phyloP scores from a whole-genome alignment of 2,888 invertebrate species.

The Punctoribates punctum region DNA sequence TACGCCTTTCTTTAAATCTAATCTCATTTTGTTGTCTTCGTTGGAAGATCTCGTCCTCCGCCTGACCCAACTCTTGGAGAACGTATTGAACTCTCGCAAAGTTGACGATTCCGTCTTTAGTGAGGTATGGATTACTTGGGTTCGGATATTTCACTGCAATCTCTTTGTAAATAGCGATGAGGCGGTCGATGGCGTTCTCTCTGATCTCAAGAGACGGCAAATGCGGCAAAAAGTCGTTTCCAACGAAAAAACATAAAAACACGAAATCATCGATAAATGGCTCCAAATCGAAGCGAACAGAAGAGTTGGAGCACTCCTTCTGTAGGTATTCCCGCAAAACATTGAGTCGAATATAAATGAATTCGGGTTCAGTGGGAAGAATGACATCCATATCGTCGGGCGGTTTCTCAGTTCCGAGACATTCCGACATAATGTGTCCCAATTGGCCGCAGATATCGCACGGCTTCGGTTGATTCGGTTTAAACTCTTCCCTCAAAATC shows the following conservation, averaged over 20 bases:
- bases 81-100: conserved; percentile 90
- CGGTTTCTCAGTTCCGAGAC: conserved; percentile 61
- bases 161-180: conserved; percentile 85
- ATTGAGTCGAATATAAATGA: conserved; percentile 78
- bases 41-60: conserved; percentile 96
- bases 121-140: conserved; percentile 67
- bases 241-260: conserved; percentile 98
- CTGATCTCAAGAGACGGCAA: conserved; percentile 95
- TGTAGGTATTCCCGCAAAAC: conserved; percentile 91
- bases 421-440: conserved; percentile 88
- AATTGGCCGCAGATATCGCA: conserved; percentile 86
- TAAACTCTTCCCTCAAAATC: conserved; percentile 87
- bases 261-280: conserved; percentile 73
- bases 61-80: conserved; percentile 77
- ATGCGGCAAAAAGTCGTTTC: conserved; percentile 98
- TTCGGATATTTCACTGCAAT: conserved; percentile 16
- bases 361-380: conserved; percentile 70
- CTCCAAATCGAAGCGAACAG: conserved; percentile 45
- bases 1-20: conserved; percentile 37
- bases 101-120: conserved; percentile 89
- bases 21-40: conserved; percentile 79
- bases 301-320: conserved; percentile 59
- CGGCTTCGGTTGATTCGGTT: conserved; percentile 90
- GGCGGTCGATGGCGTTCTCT: conserved; percentile 90
- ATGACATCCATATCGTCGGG: background rate